Evolutionary conservation across 2,797 vertebrate species (phyloP).

Genomic region (Megaceryle alcyon): DNA sequence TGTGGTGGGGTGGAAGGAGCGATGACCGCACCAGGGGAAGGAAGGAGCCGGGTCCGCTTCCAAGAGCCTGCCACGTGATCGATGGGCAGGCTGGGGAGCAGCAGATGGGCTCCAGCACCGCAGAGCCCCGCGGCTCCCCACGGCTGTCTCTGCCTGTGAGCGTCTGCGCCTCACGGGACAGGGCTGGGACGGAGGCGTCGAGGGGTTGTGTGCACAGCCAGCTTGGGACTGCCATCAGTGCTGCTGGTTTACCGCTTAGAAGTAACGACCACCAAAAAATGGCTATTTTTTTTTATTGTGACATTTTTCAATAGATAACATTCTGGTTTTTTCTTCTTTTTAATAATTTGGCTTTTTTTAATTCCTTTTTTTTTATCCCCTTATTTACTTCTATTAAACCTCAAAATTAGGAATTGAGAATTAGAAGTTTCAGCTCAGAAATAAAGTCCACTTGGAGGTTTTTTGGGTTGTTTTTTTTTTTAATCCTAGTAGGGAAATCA

Average conservation of each 20-base stretch:
- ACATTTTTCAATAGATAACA: neutral
- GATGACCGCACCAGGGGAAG: neutral
- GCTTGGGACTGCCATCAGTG: accelerated
- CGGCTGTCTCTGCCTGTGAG: no score
- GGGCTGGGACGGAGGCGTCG: neutral
- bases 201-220: accelerated
- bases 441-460: neutral
- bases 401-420: neutral
- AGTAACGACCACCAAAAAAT: neutral
- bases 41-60: neutral
- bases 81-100: neutral
- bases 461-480: neutral
- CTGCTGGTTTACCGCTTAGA: neutral
- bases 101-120: neutral
- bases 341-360: no score
- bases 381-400: neutral
- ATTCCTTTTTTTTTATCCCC: no score
- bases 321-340: neutral
- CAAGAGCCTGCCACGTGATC: constrained; percentile 2
- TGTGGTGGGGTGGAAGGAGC: neutral
- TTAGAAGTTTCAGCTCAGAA: neutral
- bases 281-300: neutral
- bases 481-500: neutral
- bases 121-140: neutral
- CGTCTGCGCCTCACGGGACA: no score